These are phyloP conservation scores for Columba guinea DNA, from an alignment of 2,797 vertebrate species.

Conservation along the genomic window DNA sequence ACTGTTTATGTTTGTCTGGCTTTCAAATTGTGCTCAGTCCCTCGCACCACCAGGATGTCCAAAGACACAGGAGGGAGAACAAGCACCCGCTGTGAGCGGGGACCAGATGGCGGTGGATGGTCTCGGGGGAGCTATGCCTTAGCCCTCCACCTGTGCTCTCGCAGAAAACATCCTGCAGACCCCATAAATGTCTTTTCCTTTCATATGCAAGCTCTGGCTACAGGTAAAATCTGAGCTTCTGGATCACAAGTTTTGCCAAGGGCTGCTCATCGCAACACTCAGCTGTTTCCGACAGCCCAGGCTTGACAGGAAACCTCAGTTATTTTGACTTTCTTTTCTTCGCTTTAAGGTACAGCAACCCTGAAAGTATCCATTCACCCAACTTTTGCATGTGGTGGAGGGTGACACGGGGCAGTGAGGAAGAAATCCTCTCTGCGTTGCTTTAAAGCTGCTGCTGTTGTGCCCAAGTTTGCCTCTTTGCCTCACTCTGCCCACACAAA, in stretches of 20 bases:
- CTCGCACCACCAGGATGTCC: background rate
- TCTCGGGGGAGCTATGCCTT: background rate
- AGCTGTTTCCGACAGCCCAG: background rate
- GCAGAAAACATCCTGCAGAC: background rate
- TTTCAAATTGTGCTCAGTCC: background rate
- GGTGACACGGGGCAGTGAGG: background rate
- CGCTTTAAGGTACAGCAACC: background rate
- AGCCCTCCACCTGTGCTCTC: accelerated
- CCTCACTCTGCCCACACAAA: background rate
- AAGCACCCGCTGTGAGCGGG: background rate
- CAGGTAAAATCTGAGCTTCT: background rate
- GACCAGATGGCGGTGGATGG: background rate
- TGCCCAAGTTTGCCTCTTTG: background rate
- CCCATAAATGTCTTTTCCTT: background rate
- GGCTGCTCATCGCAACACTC: background rate
- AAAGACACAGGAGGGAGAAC: background rate
- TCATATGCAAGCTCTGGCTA: background rate
- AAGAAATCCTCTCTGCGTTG: background rate
- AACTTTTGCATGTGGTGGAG: accelerated
- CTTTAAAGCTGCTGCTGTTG: background rate
- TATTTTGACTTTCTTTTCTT: background rate
- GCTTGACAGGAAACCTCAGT: background rate
- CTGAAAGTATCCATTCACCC: background rate
- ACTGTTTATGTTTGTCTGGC: background rate
- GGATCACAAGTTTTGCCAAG: background rate